Percentiles rank a stretch among this genome's conserved stretches.
Conservation (phyloP, 2,888 invertebrate genomes). For the Plemyria rubiginata region DNA sequence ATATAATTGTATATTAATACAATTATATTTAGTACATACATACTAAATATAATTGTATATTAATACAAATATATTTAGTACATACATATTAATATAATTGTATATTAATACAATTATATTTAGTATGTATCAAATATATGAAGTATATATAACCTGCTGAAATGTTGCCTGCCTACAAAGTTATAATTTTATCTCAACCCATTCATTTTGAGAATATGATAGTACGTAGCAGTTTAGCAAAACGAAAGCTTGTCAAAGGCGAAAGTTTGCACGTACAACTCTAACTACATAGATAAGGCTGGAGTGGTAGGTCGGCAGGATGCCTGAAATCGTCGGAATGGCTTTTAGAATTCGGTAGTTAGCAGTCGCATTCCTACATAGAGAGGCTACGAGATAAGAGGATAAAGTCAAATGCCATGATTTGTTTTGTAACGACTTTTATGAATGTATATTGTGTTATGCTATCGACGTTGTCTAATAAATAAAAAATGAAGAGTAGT, state of each 20-base stretch:
- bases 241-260: slow-evolving; percentile 33
- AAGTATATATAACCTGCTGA: background rate
- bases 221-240: too few species aligned
- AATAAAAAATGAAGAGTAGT: too few species aligned
- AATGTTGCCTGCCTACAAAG: background rate
- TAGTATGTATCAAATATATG: too few species aligned
- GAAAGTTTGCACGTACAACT: slow-evolving; percentile 29
- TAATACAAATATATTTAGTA: too few species aligned
- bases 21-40: too few species aligned
- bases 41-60: too few species aligned
- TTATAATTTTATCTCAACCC: background rate
- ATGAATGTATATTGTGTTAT: too few species aligned
- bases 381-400: slow-evolving; percentile 39
- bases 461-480: too few species aligned
- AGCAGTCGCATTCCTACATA: slow-evolving; percentile 49
- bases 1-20: too few species aligned
- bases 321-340: slow-evolving; percentile 47
- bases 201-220: slow-evolving; percentile 13
- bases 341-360: slow-evolving; percentile 52
- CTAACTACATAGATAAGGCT: slow-evolving; percentile 39
- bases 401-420: slow-evolving; percentile 2
- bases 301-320: slow-evolving; percentile 38
- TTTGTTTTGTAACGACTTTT: too few species aligned
- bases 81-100: too few species aligned
- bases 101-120: too few species aligned